Evolutionary conservation across 2,113 vertebrate species (phyloP).

Genomic region (Oreochromis niloticus): DNA sequence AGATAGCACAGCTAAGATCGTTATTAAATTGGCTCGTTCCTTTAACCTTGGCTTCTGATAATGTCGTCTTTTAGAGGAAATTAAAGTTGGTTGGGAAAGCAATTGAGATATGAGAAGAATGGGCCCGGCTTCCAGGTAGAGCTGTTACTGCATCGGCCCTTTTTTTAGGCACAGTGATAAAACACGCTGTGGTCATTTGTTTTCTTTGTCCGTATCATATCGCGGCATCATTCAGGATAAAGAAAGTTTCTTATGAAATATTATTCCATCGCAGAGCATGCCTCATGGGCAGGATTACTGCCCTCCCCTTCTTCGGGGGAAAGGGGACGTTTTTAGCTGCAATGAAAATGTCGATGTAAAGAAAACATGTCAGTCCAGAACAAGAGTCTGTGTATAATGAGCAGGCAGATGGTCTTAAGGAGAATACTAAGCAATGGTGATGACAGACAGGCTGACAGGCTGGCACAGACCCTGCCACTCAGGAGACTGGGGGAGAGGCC

Average conservation of each 20-base stretch:
- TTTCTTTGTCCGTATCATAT: conserved; percentile 40
- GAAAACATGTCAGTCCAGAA: conserved; percentile 71
- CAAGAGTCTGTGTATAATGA: conserved; percentile 66
- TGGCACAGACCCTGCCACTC: conserved; percentile 74
- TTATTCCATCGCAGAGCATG: conserved; percentile 27
- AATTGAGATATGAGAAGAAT: conserved; percentile 58
- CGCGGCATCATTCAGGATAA: conserved; percentile 12
- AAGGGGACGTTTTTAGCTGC: conserved; percentile 30
- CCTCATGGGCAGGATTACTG: conserved; percentile 3
- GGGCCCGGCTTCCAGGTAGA: conserved; percentile 10
- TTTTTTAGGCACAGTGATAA: conserved; percentile 26
- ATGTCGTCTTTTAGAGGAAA: conserved; percentile 71
- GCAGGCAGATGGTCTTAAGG: conserved; percentile 66
- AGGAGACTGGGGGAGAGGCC: conserved; percentile 63
- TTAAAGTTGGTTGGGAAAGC: conserved; percentile 64
- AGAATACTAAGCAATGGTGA: conserved; percentile 72
- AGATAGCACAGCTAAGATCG: conserved; percentile 49
- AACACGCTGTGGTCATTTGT: conserved; percentile 39
- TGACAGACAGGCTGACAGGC: conserved; percentile 73
- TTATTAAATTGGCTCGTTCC: conserved; percentile 63
- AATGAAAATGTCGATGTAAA: conserved; percentile 64
- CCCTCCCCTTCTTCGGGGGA: background rate
- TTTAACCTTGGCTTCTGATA: conserved; percentile 70
- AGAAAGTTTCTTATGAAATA: conserved; percentile 49
- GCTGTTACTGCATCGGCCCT: conserved; percentile 28